Percentiles rank a stretch among this genome's conserved stretches.
These are phyloP conservation scores for Podarcis cretensis DNA, from an alignment of 2,113 vertebrate genomes.

Conservation along the genomic window DNA sequence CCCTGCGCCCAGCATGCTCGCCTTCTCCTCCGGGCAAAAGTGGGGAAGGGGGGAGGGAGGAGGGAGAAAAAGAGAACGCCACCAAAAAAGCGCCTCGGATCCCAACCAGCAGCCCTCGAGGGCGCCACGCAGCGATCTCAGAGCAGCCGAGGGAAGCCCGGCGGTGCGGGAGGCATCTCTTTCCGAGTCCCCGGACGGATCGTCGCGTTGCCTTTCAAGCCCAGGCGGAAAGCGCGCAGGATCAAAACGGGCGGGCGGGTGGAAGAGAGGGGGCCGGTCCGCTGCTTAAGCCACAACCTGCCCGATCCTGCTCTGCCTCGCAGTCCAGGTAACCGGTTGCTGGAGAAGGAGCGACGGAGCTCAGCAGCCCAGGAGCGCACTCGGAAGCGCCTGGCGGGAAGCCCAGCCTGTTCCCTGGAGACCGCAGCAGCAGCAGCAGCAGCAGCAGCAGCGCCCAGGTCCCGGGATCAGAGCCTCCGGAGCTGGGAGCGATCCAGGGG, in stretches of 20 bases:
- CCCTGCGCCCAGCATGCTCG: slow-evolving; percentile 76
- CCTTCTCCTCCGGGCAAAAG: background rate
- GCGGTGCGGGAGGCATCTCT: slow-evolving; percentile 54
- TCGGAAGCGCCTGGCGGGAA: background rate
- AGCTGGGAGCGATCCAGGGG: background rate
- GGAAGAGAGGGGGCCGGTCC: slow-evolving; percentile 27
- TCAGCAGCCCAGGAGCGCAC: background rate
- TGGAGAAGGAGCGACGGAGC: accelerated
- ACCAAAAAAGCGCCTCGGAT: background rate
- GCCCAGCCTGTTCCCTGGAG: background rate
- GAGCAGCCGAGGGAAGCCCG: slow-evolving; percentile 62
- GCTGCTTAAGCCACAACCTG: slow-evolving; percentile 33
- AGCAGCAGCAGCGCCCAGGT: background rate
- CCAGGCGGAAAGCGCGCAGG: background rate
- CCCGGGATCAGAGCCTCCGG: slow-evolving; percentile 45
- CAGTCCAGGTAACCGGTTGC: slow-evolving; percentile 56
- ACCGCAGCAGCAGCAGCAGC: background rate
- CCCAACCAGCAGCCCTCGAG: slow-evolving; percentile 15
- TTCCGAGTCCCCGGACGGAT: background rate
- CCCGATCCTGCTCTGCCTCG: slow-evolving; percentile 61
- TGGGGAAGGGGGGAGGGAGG: slow-evolving; percentile 37
- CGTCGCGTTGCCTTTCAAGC: background rate
- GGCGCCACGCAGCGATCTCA: slow-evolving; percentile 51
- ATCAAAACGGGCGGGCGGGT: slow-evolving; percentile 32
- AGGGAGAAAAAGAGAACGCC: background rate